Evolutionary conservation across 2,113 vertebrate species (phyloP), one percentile per base, ranked within the genome.

Genomic region (Amblyopsis rosae): DNA sequence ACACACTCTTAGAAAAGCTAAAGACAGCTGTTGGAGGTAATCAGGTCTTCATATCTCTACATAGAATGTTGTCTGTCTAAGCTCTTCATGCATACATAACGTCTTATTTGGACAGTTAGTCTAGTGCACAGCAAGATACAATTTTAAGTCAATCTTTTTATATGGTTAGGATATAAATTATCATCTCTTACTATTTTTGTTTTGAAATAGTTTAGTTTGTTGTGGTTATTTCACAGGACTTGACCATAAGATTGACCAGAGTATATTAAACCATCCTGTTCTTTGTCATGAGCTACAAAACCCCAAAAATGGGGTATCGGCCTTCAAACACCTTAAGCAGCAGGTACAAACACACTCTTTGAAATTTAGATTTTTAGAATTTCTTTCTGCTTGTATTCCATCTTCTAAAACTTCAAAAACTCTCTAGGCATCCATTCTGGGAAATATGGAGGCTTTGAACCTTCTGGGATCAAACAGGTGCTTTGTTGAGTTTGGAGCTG

Each of bases 401-500:
- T 62, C 6, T 12, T n/a, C 7, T 41, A 9, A 41, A 51, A 63
- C 13, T 12, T n/a, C 46, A 16, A 9, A 64, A 10, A n/a, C 46
- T 15, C 4, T 64, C 48, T 89, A 99, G 98, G 94, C 95, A 67
- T 99, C 98, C 67, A 94, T 99, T 86, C 82, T 99, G 91, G 97
- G 95, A 86, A 94, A 97, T 81, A 92, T 99, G 93, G 93, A 96
- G 82, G 91, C 90, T 35, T 69, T 98, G 83, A 90, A 92, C 55
- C 92, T 99, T 86, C 94, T 99, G 79, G 87, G 89, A 55, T 84
- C 94, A 17, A 90, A 93, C 77, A 92, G 90, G 70, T 98, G 96
- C 85, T 99, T 95, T 70, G 85, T 99, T 69, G 98, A 99, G 80
- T 99, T 99, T 76, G 97, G 97, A 72, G 97, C 98, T 4, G 98